These are phyloP conservation scores for Gyrodactylus bullatarudis DNA, from an alignment of 1,140 invertebrate species.

Conservation along the genomic window DNA sequence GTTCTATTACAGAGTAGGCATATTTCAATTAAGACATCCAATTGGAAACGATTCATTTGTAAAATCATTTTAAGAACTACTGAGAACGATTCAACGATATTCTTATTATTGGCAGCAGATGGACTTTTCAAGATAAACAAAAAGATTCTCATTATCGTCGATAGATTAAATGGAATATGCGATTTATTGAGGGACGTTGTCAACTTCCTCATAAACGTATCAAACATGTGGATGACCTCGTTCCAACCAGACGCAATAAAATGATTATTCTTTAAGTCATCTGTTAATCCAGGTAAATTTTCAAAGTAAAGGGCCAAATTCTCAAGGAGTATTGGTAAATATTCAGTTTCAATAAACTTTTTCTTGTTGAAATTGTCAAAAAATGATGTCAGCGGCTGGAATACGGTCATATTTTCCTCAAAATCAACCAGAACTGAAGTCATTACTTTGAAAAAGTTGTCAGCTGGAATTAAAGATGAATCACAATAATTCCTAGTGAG, in stretches of 20 bases:
- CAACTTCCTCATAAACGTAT: slow-evolving; percentile 42
- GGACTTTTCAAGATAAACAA: background rate
- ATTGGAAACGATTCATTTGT: slow-evolving; percentile 47
- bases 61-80: slow-evolving; percentile 62
- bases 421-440: slow-evolving; percentile 71
- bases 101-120: background rate
- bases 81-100: slow-evolving; percentile 63
- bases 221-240: slow-evolving; percentile 41
- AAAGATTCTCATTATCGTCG: background rate
- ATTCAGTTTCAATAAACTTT: slow-evolving; percentile 44
- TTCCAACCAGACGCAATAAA: slow-evolving; percentile 26
- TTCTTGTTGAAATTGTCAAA: slow-evolving; percentile 59
- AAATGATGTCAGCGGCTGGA: slow-evolving; percentile 55
- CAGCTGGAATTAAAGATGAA: slow-evolving; percentile 15
- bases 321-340: slow-evolving; percentile 27
- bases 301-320: slow-evolving; percentile 73
- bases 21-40: slow-evolving; percentile 47
- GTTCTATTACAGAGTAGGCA: slow-evolving; percentile 53
- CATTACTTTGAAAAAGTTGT: slow-evolving; percentile 66
- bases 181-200: slow-evolving; percentile 27
- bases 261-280: background rate
- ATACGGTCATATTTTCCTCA: slow-evolving; percentile 52
- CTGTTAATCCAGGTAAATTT: slow-evolving; percentile 21
- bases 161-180: background rate
- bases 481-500: slow-evolving; percentile 11